Percentiles rank a stretch among this genome's conserved stretches.
Evolutionary conservation across 1,140 invertebrate species (phyloP).

Genomic region (Nasonia vitripennis): DNA sequence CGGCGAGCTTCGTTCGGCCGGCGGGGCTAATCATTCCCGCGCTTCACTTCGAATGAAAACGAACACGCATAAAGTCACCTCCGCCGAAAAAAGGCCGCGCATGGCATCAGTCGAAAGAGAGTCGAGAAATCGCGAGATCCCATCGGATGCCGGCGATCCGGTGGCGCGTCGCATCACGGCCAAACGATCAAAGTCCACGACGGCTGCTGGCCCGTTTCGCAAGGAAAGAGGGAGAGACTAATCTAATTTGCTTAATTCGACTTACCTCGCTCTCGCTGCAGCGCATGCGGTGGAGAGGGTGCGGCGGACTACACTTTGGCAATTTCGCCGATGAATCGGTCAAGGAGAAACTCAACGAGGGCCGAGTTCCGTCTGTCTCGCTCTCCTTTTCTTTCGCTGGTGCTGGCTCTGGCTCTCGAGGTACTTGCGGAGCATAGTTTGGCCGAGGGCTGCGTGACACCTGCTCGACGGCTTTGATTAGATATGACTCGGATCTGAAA

Average conservation of each 20-base stretch:
- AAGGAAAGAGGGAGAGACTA: conserved; percentile 15
- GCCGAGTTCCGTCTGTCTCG: background rate
- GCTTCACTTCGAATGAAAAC: background rate
- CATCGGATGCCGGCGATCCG: conserved; percentile 36
- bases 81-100: background rate
- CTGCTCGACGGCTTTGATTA: background rate
- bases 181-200: conserved; percentile 45
- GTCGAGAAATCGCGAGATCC: conserved; percentile 23
- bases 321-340: conserved; percentile 42
- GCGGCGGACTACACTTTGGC: background rate
- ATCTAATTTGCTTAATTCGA: conserved; percentile 49
- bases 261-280: conserved; percentile 2
- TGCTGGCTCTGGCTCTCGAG: background rate
- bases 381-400: background rate
- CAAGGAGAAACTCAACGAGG: conserved; percentile 49
- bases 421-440: conserved; percentile 37
- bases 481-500: background rate
- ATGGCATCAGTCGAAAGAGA: background rate
- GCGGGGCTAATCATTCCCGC: conserved; percentile 24
- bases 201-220: background rate
- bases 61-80: background rate
- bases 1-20: background rate
- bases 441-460: background rate
- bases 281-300: background rate
- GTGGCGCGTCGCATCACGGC: conserved; percentile 48